Evolutionary conservation across 2,888 invertebrate species (phyloP), one percentile per base, ranked within the genome.

Genomic region (Bombylius major): DNA sequence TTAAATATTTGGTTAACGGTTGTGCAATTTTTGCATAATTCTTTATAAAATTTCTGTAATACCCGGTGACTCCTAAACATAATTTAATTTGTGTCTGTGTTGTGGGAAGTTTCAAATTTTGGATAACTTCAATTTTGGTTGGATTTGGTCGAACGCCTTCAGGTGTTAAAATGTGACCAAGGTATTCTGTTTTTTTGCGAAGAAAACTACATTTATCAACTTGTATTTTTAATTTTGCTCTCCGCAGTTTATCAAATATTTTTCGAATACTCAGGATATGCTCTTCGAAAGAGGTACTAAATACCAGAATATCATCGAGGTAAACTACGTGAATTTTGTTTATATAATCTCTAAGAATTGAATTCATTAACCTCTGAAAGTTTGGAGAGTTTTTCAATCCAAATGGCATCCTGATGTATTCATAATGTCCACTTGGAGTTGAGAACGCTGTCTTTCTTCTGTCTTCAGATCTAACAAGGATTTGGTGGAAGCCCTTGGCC

Each of bases 321-420:
- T 23, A 23, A 3, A 23, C 23, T 3, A 23, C 23, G 3, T 3
- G 3, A 23, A 58, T 53, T 48, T 54, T 60, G 47, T 57, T 57
- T 8, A 58, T 49, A 42, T 45, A 51, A 6, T 57, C 51, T 14
- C 36, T 53, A 14, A 61, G 47, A 12, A 61, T 45, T 33, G 49
- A 8, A 49, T 62, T 62, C 54, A 60, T 60, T 44, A 62, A 5
- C 11, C 58, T 48, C 53, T 62, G 60, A 47, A 56, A 56, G 12
- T 52, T 56, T 7, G 57, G 55, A 8, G 59, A 49, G 42, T 60
- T 59, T 45, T 58, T 52, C 7, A 59, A 47, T 5, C 56, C 56
- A 44, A 57, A 56, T 31, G 59, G 55, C 52, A 59, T 53, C 39
- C 57, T 8, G 5, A 46, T 6, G 39, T 36, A 59, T 34, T 57